These are phyloP conservation scores for Drosophila lini DNA, from an alignment of 1,140 invertebrate species.

Conservation along the genomic window DNA sequence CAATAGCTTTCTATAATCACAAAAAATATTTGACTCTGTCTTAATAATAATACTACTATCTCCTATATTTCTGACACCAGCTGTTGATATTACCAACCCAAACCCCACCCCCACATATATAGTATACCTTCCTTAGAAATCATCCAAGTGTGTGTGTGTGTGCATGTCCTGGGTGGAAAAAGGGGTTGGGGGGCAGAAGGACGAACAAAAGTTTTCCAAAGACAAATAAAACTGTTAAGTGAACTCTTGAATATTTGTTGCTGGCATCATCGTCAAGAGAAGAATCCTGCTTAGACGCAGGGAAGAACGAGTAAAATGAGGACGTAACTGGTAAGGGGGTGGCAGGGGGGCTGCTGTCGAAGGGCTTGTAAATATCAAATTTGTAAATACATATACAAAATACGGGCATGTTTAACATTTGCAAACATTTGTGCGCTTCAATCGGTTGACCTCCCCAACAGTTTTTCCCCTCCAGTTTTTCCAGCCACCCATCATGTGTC, in stretches of 20 bases:
- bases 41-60: background rate
- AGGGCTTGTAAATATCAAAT: constrained; percentile 79
- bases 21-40: background rate
- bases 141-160: constrained; percentile 47
- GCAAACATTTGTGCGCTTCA: constrained; percentile 67
- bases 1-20: no score
- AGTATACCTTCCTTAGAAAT: constrained; percentile 31
- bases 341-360: constrained; percentile 11
- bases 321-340: background rate
- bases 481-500: constrained; percentile 6
- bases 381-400: constrained; percentile 76
- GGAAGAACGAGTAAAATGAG: background rate
- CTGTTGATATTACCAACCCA: background rate
- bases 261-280: constrained; percentile 41
- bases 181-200: constrained; percentile 7
- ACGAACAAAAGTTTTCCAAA: constrained; percentile 71
- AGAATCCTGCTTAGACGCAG: constrained; percentile 24
- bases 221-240: constrained; percentile 81
- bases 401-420: constrained; percentile 79
- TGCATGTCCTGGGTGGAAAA: constrained; percentile 10
- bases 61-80: background rate
- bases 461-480: background rate
- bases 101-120: background rate
- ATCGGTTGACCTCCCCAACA: constrained; percentile 20
- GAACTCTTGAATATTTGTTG: constrained; percentile 74